Percentiles rank a stretch among this genome's conserved stretches.
Conservation (phyloP, 2,797 vertebrate genomes). For the Poeciliopsis paucimaculata region DNA sequence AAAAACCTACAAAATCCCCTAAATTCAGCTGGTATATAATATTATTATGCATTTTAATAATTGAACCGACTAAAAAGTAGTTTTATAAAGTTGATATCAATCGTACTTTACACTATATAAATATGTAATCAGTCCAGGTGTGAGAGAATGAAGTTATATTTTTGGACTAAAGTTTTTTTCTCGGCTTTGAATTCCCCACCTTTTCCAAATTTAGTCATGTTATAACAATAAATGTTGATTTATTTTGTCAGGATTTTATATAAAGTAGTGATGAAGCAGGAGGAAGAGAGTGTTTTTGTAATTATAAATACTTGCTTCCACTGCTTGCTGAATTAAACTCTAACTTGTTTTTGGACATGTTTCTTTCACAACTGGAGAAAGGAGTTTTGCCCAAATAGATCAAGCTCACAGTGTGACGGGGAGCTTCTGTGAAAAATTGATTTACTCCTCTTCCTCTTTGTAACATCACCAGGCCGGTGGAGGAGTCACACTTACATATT, state of each 20-base stretch:
- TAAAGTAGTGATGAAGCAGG: background rate
- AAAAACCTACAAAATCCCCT: background rate
- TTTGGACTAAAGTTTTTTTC: background rate
- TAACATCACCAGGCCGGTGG: background rate
- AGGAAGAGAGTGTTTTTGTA: background rate
- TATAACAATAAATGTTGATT: background rate
- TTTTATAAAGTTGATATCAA: background rate
- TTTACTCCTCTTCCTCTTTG: background rate
- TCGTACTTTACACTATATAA: background rate
- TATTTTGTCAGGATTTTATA: background rate
- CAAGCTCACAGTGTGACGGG: background rate
- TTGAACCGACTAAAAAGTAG: background rate
- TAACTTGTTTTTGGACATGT: background rate
- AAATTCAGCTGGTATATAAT: background rate
- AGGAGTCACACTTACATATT: background rate
- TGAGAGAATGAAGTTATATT: background rate
- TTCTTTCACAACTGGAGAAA: background rate
- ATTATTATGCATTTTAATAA: background rate
- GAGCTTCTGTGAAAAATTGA: background rate
- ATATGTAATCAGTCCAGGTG: background rate
- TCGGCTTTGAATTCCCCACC: background rate
- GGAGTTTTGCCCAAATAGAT: background rate
- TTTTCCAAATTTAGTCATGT: background rate
- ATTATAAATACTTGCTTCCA: background rate
- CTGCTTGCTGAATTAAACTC: background rate